Conservation (phyloP, 2,113 vertebrate genomes). For the Heloderma charlesbogerti region DNA sequence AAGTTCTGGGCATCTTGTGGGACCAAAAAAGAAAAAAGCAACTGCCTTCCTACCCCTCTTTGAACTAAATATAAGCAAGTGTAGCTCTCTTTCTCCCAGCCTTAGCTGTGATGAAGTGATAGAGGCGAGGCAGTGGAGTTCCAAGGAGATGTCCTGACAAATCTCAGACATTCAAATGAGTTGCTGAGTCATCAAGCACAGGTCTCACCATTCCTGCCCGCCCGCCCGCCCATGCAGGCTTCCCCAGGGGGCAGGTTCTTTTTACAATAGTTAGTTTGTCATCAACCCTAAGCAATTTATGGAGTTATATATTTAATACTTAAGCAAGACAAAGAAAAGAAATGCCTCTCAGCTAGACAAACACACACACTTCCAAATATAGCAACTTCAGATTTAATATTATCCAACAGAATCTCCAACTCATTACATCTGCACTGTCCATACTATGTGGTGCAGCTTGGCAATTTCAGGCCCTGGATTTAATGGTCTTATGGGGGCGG, state of each 20-base stretch:
- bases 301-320: background rate
- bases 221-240: too few species aligned
- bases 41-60: background rate
- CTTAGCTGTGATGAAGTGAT: background rate
- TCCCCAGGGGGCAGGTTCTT: background rate
- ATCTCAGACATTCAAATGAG: slow-evolving; percentile 10
- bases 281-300: background rate
- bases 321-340: background rate
- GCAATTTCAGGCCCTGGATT: too few species aligned
- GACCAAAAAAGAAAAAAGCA: background rate
- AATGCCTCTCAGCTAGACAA: background rate
- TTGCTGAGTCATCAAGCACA: background rate
- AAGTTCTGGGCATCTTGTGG: background rate
- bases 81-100: background rate
- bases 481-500: too few species aligned
- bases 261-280: background rate
- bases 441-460: background rate
- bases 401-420: background rate
- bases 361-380: background rate
- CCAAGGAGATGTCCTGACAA: background rate
- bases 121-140: background rate
- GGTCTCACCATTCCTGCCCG: background rate
- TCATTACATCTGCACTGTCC: background rate
- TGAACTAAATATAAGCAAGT: background rate
- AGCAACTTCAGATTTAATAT: background rate